Conservation (phyloP, 2,113 vertebrate genomes). For the Tapirus terrestris region DNA sequence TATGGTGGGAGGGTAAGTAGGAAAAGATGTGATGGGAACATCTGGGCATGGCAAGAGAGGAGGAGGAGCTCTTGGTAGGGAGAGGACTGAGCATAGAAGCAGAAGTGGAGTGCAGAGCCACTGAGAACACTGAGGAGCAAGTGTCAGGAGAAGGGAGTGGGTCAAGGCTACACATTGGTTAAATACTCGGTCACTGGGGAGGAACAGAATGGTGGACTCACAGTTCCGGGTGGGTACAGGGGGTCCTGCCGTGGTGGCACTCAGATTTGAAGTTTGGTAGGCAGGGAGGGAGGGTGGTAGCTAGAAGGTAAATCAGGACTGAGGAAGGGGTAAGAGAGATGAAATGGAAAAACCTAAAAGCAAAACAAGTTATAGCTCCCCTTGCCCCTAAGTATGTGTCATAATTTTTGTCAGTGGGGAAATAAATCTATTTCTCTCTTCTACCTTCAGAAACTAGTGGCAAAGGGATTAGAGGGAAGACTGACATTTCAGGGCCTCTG, state of each 20-base stretch:
- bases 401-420: neutral
- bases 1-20: too few relatives aligned
- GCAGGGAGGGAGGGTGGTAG: neutral
- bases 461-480: neutral
- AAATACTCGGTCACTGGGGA: neutral
- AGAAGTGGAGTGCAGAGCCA: neutral
- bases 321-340: neutral
- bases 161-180: neutral
- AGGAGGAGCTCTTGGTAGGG: neutral
- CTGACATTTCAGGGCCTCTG: neutral
- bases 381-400: neutral
- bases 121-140: neutral
- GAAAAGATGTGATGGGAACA: neutral
- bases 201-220: too few relatives aligned
- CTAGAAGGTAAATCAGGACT: too few relatives aligned
- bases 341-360: neutral
- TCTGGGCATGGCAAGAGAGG: fast-evolving
- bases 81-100: fast-evolving
- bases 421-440: neutral
- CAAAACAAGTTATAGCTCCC: neutral
- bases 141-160: neutral
- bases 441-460: neutral
- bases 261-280: neutral
- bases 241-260: fast-evolving
- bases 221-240: fast-evolving